Evolutionary conservation across 1,140 invertebrate genomes (phyloP), one percentile per base, ranked within the genome.

Genomic region (Hypsibius dujardini): DNA sequence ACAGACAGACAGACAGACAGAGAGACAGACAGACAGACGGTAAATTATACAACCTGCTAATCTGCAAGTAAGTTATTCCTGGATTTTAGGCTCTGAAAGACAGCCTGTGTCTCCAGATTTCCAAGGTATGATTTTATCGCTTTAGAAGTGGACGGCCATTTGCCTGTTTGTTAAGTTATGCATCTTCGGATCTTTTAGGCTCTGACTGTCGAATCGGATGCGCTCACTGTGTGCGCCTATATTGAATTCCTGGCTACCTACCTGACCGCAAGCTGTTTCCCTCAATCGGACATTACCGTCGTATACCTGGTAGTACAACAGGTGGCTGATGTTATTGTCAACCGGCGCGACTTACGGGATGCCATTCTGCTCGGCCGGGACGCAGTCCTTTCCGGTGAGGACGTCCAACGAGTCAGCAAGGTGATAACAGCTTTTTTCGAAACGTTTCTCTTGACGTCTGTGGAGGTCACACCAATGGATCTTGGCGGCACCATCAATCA

Each of bases 41-140:
- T 56, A 56, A n/a, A 7, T n/a, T 56, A n/a, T 56, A 56, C 7
- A 7, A 56, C 50, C 50, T 67, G 62, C 45, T 67, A 67, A 67
- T 67, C 45, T 14, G n/a, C 50, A 56, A 56, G n/a, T n/a, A 56
- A 56, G 7, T 56, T 56, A 7, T 56, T n/a, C 3, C 42, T 42
- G 62, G 3, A 14, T 7, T 67, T 7, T 42, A 67, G 62, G 42
- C 42, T 12, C 7, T 67, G 62, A 7, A 42, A 42, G 42, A 67
- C 62, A 3, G 45, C 3, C 45, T 67, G 62, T 67, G 62, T 67
- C 45, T 67, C 3, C 62, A 67, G 3, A 12, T 67, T 12, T 3
- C 62, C 12, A 56, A 56, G 50, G 50, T 56, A n/a, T 7, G 50
- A 7, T 56, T 56, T n/a, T n/a, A n/a, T n/a, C n/a, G n/a, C n/a